Conservation (phyloP, 2,113 vertebrate species). For the Pachypanchax playfairii region DNA sequence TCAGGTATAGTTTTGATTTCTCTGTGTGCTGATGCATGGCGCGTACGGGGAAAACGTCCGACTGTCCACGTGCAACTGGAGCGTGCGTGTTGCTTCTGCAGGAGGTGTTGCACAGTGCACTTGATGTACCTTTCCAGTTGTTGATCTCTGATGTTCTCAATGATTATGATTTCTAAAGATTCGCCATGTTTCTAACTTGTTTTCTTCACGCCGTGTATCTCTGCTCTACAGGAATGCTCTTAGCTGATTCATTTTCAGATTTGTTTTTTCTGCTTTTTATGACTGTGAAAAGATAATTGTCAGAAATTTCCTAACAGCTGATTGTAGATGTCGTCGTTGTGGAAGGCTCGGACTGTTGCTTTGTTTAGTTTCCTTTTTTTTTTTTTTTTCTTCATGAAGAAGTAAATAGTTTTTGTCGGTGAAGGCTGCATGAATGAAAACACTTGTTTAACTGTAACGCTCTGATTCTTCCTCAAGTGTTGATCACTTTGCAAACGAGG, state of each 20-base stretch:
- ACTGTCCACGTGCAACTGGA: conserved; percentile 18
- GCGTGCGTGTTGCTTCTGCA: conserved; percentile 55
- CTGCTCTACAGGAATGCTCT: conserved; percentile 53
- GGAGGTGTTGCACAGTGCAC: conserved; percentile 76
- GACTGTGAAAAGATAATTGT: conserved; percentile 42
- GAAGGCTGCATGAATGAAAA: conserved; percentile 90
- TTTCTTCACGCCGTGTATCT: conserved; percentile 46
- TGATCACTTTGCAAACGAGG: conserved; percentile 79
- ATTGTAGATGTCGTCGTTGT: conserved; percentile 68
- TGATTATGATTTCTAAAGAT: conserved; percentile 57
- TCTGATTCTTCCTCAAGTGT: conserved; percentile 83
- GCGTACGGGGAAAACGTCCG: conserved; percentile 54
- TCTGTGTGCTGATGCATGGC: conserved; percentile 85
- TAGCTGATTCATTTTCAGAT: conserved; percentile 42
- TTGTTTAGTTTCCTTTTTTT: conserved; percentile 77
- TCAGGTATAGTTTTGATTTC: conserved; percentile 74
- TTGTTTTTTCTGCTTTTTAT: conserved; percentile 50
- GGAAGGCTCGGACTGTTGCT: conserved; percentile 80
- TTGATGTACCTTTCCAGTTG: conserved; percentile 71
- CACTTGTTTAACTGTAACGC: conserved; percentile 82
- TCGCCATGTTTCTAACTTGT: conserved; percentile 55
- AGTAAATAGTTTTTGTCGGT: conserved; percentile 78
- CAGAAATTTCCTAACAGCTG: conserved; percentile 52
- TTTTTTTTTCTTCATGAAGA: conserved; percentile 71
- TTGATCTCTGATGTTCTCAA: conserved; percentile 66